Evolutionary conservation across 92 coral and sea anemone species (phyloP), one percentile per base, ranked within the genome.

Genomic region (Montipora capitata): DNA sequence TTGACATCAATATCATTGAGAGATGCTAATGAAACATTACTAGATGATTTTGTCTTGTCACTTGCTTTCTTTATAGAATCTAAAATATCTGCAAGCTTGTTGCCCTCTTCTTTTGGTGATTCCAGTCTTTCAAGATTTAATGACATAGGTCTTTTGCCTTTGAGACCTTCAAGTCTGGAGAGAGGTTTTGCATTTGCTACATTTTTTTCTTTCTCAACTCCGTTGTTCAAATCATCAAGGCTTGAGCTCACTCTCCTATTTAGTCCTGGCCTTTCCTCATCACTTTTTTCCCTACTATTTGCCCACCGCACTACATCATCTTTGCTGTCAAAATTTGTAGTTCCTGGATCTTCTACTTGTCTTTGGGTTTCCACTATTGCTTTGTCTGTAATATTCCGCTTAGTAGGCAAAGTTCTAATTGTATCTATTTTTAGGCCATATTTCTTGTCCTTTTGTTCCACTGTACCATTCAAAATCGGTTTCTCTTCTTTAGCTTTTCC

Each of bases 51-150:
- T 42, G 66, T 57, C 49, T 67, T 71, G 63, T 51, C 92, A 27
- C 91, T 84, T 13, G 94, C 90, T 20, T 84, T 81, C 85, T 85
- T 95, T 18, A 95, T 94, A 3, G 98, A 93, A 81, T 95, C 98
- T 48, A 95, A 54, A 70, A 93, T 95, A 40, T 95, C 98, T 15
- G 89, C 98, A 72, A 95, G 87, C 43, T 76, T 95, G 74, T 93
- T 95, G 39, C 84, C 88, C 78, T 95, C 98, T 56, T 88, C 82
- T 38, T 92, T 80, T 63, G 86, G 80, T n/a, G 72, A 35, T 17
- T 85, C 62, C 2, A 72, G 45, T 40, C 56, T 51, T 11, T 85
- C 69, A 7, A 72, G 45, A 16, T 85, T 74, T 40, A 76, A 69
- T 7, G 89, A 77, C 27, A 78, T 61, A 41, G 74, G 59, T 68